These are phyloP conservation scores for Selene dorsalis DNA, from an alignment of 2,797 vertebrate genomes.

Conservation along the genomic window DNA sequence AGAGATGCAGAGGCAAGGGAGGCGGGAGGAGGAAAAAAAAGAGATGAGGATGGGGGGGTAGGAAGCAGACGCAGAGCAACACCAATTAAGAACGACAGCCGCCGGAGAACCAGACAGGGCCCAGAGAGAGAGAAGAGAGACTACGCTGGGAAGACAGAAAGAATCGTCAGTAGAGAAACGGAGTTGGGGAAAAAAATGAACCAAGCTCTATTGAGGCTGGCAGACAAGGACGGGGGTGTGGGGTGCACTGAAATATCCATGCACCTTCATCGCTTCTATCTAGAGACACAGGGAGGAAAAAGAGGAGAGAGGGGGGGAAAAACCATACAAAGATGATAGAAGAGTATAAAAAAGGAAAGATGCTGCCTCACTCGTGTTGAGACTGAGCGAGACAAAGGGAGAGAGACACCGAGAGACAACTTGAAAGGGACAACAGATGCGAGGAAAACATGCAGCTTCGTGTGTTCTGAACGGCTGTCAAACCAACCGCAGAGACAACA, in stretches of 20 bases:
- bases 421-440: conserved; percentile 37
- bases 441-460: conserved; percentile 53
- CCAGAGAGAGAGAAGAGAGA: conserved; percentile 52
- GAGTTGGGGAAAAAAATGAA: conserved; percentile 38
- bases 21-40: conserved; percentile 36
- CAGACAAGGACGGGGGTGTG: conserved; percentile 35
- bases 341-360: conserved; percentile 13
- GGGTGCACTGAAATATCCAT: conserved; percentile 31
- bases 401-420: conserved; percentile 12
- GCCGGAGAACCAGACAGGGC: conserved; percentile 68
- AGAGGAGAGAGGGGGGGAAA: neutral
- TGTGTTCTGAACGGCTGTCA: conserved; percentile 44
- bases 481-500: conserved; percentile 45
- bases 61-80: conserved; percentile 75
- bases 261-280: conserved; percentile 44
- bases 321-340: conserved; percentile 22
- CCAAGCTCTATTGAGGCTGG: conserved; percentile 44
- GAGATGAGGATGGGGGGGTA: conserved; percentile 25
- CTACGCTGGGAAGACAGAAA: conserved; percentile 51
- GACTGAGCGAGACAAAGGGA: conserved; percentile 49
- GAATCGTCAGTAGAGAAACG: conserved; percentile 57
- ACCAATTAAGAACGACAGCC: conserved; percentile 81
- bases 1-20: conserved; percentile 52
- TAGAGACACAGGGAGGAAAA: conserved; percentile 20
- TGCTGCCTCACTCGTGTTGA: neutral